Percentiles rank a stretch among this genome's conserved stretches.
Conservation (phyloP, 2,113 vertebrate genomes). For the Halcyon senegalensis region DNA sequence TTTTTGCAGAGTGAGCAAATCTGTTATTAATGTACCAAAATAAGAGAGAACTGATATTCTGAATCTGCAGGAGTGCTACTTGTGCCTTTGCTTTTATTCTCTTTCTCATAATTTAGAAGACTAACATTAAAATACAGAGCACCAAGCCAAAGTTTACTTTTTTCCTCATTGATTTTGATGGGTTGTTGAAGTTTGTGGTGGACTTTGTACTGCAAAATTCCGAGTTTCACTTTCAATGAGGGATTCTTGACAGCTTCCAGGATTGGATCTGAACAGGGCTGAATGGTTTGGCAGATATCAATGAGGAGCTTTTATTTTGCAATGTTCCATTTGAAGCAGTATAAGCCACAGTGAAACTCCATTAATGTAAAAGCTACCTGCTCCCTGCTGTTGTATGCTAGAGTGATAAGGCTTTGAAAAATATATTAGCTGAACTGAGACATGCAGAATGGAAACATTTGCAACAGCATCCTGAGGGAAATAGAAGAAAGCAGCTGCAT, state of each 20-base stretch:
- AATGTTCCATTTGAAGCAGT: not conserved
- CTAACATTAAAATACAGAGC: not conserved
- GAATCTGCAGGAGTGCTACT: not conserved
- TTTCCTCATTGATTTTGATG: not conserved
- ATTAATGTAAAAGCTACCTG: not conserved
- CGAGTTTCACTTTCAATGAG: not conserved
- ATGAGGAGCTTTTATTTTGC: not conserved
- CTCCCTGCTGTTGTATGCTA: not conserved
- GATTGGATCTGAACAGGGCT: not conserved
- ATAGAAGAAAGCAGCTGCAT: not conserved
- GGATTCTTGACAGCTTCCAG: not conserved
- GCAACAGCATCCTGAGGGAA: not conserved
- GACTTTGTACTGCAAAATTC: not conserved
- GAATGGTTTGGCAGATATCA: not conserved
- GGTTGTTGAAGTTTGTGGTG: not conserved
- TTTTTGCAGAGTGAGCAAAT: not conserved
- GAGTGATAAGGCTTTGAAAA: not conserved
- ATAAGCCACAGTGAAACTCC: not conserved
- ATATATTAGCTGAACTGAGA: not conserved
- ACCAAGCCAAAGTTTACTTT: not conserved
- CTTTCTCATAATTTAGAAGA: not conserved
- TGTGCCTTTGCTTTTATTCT: not conserved
- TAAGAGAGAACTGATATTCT: not conserved
- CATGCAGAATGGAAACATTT: not conserved
- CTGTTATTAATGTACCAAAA: not conserved